These are phyloP conservation scores for Hofmannophila pseudospretella DNA, from an alignment of 2,888 invertebrate genomes.

Conservation along the genomic window DNA sequence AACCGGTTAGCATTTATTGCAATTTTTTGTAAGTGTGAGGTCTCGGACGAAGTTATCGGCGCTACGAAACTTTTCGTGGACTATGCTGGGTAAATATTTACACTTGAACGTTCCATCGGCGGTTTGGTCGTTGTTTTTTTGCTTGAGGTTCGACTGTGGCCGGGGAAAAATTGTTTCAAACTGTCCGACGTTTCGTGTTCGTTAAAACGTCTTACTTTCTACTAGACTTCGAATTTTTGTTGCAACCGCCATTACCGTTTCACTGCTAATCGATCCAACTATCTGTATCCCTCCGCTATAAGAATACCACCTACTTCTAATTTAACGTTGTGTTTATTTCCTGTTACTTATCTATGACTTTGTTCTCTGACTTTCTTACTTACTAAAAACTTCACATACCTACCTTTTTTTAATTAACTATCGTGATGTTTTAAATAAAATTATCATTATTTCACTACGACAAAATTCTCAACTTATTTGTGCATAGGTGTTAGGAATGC, in stretches of 20 bases:
- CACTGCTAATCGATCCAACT: neutral
- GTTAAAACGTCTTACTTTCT: constrained; percentile 34
- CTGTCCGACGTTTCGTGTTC: constrained; percentile 37
- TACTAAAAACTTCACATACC: too few species aligned
- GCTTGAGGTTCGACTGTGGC: constrained; percentile 51
- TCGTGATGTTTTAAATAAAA: too few species aligned
- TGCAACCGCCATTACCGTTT: constrained; percentile 11
- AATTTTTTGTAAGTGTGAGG: constrained; percentile 53
- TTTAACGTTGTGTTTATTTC: too few species aligned
- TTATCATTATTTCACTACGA: too few species aligned
- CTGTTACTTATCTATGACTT: too few species aligned
- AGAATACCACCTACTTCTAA: too few species aligned
- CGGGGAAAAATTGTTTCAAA: constrained; percentile 47
- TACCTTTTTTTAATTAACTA: too few species aligned
- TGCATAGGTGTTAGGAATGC: too few species aligned
- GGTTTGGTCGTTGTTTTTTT: constrained; percentile 50
- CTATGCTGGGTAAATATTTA: constrained; percentile 63
- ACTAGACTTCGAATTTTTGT: constrained; percentile 23
- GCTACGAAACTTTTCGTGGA: constrained; percentile 60
- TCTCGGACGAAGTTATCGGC: constrained; percentile 48
- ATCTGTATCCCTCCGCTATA: too few species aligned
- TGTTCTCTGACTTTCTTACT: too few species aligned
- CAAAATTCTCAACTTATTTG: too few species aligned
- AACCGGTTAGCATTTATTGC: constrained; percentile 27
- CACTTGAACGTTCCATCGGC: constrained; percentile 49